Base-by-base conservation (phyloP, 2,888 invertebrate genomes). In the Uloborus plumipes region DNA sequence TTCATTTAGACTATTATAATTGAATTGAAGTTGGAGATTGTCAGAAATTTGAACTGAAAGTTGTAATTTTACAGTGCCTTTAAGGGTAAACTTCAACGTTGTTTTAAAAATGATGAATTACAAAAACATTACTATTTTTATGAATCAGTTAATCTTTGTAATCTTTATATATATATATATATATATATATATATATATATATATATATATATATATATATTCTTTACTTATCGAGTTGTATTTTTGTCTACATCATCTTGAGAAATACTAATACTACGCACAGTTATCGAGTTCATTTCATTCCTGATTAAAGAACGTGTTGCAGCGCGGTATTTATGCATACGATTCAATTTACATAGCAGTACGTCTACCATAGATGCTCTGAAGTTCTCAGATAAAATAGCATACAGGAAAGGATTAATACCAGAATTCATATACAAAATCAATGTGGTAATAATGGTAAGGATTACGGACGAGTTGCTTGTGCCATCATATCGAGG, bases 381-480 rank as follows among this genome's bases (percentile, higher is more conserved):
- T 74, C 95, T 92, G 89, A 95, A 95, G 88, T 94, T 94, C 84
- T 93, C 92, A 2, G 93, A 93, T 72, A 97, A 91, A 88, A 97
- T 95, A 4, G 96, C 96, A 89, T 97, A 97, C 13, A 97, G 91
- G 71, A 97, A 90, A 0, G 97, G 97, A 90, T 97, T 97, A 85
- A 97, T 92, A 66, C 94, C 96, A 20, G 95, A 96, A 91, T 97
- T 96, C 89, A 94, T 93, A 89, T 96, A 97, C 61, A 96, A 93
- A 86, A 95, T 92, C 84, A 97, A 92, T 89, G 95, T 96, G 31
- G 95, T 95, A 84, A 95, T 91, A 0, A 96, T 96, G 14, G 95
- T 95, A 84, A 96, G 91, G 20, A 94, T 90, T 11, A 93, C 93
- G 87, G 94, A 93, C 88, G 94, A 94, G 87, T 93, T 92, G 84